phyloP scores from a whole-genome alignment of 2,797 vertebrate species.

The Arnoldichthys spilopterus region DNA sequence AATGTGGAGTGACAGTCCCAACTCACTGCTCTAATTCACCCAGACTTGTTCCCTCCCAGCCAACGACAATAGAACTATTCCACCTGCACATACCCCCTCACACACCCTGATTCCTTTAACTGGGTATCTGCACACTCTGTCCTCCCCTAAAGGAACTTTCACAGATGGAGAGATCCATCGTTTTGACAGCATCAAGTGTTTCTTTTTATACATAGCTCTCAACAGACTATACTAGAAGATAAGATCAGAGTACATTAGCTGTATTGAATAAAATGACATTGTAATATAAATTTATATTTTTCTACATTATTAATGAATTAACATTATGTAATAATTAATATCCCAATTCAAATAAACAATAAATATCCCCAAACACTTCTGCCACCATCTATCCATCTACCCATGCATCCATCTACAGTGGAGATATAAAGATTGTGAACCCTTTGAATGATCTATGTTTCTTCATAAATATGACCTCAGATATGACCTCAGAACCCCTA shows the following conservation, averaged over 20 bases:
- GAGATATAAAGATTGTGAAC: too few relatives aligned
- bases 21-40: slow-evolving; percentile 48
- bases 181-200: slow-evolving; percentile 29
- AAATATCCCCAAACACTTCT: too few relatives aligned
- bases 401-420: too few relatives aligned
- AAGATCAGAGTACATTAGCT: background rate
- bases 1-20: slow-evolving; percentile 50
- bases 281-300: too few relatives aligned
- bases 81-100: slow-evolving; percentile 12
- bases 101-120: slow-evolving; percentile 3
- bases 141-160: slow-evolving; percentile 10
- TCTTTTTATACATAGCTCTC: background rate
- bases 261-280: background rate
- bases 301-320: too few relatives aligned
- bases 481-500: too few relatives aligned
- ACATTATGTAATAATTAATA: too few relatives aligned
- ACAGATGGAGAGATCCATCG: slow-evolving; percentile 19
- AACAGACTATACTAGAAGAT: background rate
- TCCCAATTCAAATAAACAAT: too few relatives aligned
- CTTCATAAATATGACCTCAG: too few relatives aligned
- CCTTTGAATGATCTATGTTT: too few relatives aligned
- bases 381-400: too few relatives aligned
- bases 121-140: background rate
- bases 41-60: slow-evolving; percentile 6
- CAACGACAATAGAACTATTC: slow-evolving; percentile 2